These are phyloP conservation scores for Aythya baeri DNA, from an alignment of 2,113 vertebrate species.

Conservation along the genomic window DNA sequence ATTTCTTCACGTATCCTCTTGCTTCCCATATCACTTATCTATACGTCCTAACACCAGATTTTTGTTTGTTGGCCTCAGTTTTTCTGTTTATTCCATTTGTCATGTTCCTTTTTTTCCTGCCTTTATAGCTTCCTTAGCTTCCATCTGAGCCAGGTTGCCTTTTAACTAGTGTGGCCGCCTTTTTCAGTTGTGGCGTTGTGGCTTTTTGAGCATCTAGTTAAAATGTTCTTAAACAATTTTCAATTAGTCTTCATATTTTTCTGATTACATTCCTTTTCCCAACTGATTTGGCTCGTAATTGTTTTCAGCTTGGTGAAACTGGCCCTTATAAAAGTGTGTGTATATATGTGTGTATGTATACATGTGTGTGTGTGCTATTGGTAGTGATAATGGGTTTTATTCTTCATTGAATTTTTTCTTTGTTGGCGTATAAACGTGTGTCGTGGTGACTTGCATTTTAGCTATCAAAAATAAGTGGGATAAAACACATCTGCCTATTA, in stretches of 20 bases:
- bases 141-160: slow-evolving; percentile 42
- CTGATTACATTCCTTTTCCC: slow-evolving; percentile 52
- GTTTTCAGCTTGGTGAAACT: slow-evolving; percentile 41
- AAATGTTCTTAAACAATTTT: slow-evolving; percentile 68
- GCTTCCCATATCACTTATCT: neutral
- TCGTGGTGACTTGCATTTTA: neutral
- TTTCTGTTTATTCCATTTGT: neutral
- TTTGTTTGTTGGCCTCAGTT: neutral
- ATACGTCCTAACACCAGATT: neutral
- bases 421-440: accelerated
- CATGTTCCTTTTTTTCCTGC: neutral
- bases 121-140: neutral
- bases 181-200: slow-evolving; percentile 62
- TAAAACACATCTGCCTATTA: neutral
- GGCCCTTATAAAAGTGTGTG: neutral
- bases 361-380: accelerated
- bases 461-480: neutral
- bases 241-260: slow-evolving; percentile 67
- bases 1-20: neutral
- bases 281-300: slow-evolving; percentile 35
- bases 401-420: neutral
- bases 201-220: slow-evolving; percentile 65
- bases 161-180: slow-evolving; percentile 1
- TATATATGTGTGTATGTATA: too few species aligned
- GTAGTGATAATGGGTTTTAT: neutral